Evolutionary conservation across 1,140 invertebrate species (phyloP).

Genomic region (Zaprionus ghesquierei): DNA sequence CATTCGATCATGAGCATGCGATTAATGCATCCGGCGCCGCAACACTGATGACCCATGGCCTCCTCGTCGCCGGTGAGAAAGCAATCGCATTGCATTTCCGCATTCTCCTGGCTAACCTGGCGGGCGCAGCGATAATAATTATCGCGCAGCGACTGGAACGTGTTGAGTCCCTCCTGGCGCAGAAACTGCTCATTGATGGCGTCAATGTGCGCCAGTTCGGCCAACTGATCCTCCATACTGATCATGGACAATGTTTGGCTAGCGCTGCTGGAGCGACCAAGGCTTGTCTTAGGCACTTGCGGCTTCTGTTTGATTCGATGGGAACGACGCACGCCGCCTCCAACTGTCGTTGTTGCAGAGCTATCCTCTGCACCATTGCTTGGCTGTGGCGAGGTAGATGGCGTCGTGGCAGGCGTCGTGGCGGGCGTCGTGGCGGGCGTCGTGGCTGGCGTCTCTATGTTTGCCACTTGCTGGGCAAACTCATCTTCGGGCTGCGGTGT

Average conservation of each 20-base stretch:
- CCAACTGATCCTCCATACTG: conserved; percentile 64
- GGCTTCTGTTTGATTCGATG: conserved; percentile 77
- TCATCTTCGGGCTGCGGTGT: conserved; percentile 16
- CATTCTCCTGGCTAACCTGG: conserved; percentile 92
- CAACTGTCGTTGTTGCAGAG: neutral
- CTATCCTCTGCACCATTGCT: neutral
- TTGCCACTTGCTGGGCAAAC: conserved; percentile 48
- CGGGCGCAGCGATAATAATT: conserved; percentile 93
- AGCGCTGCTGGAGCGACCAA: conserved; percentile 46
- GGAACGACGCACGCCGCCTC: conserved; percentile 58
- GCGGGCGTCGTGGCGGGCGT: conserved; percentile 50
- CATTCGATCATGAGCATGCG: conserved; percentile 99
- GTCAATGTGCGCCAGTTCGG: conserved; percentile 66
- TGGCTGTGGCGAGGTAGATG: conserved; percentile 41
- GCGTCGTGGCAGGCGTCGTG: conserved; percentile 48
- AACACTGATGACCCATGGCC: conserved; percentile 91
- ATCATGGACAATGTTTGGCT: conserved; percentile 21
- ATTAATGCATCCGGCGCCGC: conserved; percentile 98
- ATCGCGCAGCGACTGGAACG: conserved; percentile 91
- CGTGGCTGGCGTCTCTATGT: conserved; percentile 53
- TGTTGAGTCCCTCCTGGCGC: conserved; percentile 86
- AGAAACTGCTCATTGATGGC: conserved; percentile 70
- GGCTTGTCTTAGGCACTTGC: conserved; percentile 48
- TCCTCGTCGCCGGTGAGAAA: conserved; percentile 94
- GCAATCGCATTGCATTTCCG: conserved; percentile 98